Base-by-base conservation (phyloP, 1,140 invertebrate species). In the Cylas formicarius region DNA sequence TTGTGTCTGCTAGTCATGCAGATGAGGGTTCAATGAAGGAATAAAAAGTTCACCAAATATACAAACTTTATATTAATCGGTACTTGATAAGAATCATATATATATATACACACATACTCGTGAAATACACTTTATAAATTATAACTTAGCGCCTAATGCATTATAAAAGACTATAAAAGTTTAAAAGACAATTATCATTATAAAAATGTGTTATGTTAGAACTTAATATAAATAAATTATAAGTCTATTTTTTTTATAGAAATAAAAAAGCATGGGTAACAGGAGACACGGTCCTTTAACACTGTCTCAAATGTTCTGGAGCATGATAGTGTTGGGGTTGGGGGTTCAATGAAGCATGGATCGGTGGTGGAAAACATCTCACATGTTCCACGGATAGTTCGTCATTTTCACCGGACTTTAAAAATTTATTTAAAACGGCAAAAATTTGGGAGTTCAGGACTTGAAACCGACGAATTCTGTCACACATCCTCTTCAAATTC, bases 391-490 rank as follows among this genome's bases (percentile, higher is more conserved):
- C 89, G 17, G 90, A 90, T 36, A 88, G 80, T 29, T 83, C 81
- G 60, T 91, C 84, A 44, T 79, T 79, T 55, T 90, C 87, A 46
- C 81, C 80, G 19, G 82, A 82, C 61, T 89, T 90, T 22, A 98
- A 72, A 71, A 95, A 97, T 66, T 97, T 96, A 68, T 95, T 93
- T 19, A 99, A 74, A 27, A 95, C 87, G 13, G 93, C 89, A 72
- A 99, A 98, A 45, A 99, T 97, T 72, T 99, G 95, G 32, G 91
- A 96, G 71, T 99, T 99, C 27, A 98, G 72, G 44, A 98, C 92
- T 74, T 99, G 95, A 70, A 98, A 97, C 41, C 95, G 80, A 36
- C 95, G 77, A 56, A 99, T 96, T 50, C 96, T 77, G 69, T 99
- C 95, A 32, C 97, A 92, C 90, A 99, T 96, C 43, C 86, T 77